Evolutionary conservation across 2,797 vertebrate genomes (phyloP), one percentile per base, ranked within the genome.

Genomic region (Rhinichthys osculus): DNA sequence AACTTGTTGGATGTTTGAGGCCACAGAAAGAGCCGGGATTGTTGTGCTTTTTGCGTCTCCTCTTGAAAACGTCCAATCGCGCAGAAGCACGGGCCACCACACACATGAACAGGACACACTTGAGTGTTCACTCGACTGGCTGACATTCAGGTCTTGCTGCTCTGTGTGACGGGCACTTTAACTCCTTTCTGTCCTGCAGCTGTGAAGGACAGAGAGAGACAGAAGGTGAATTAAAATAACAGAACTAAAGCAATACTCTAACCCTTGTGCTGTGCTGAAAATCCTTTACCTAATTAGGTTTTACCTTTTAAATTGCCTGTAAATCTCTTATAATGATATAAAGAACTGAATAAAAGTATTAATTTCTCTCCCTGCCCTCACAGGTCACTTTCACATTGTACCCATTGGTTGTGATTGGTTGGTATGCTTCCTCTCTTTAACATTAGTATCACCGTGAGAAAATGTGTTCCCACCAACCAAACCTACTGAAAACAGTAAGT

Each of bases 161-260:
- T 94, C 89, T 94, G 96, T 89, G 94, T 94, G 69, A 96, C 96
- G 50, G 96, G 94, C 91, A 97, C 96, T 91, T 96, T 95, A 85
- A 96, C 94, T 74, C 95, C 96, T 91, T 96, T 97, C 94, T 97
- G 96, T 93, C 96, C 96, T 0, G 91, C 89, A 76, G 97, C 97
- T 96, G 87, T 88, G 80, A 88, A 92, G 38, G 91, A 79, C 86
- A 88, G 14, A 33, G 33, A 91, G 47, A 87, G 83, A 38, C 21
- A 77, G 21, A 35, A 77, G 11, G 19, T 4, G 23, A 54, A 54
- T 76, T 54, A 14, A 14, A 77, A 11, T 76, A 11, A 40, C 50
- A 38, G 17, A 77, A 77, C 11, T 77, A 54, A 52, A 77, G 5
- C 17, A 54, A 57, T 30, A 30, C 38, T 70, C 11, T 7, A 6